Base-by-base conservation (phyloP, 2,888 invertebrate species). In the Clunio marinus region DNA sequence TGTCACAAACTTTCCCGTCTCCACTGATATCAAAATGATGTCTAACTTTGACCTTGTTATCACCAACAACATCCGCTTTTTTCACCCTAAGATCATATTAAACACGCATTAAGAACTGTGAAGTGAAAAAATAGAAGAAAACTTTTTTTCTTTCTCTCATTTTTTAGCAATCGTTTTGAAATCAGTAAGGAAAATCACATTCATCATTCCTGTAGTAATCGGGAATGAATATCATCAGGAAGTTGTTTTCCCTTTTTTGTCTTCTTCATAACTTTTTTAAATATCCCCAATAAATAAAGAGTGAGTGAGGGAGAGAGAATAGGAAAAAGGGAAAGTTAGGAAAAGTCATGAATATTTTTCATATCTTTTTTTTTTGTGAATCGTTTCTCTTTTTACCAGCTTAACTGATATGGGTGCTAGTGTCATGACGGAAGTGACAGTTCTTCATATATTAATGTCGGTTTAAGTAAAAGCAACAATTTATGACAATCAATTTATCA, bases 401-500 rank as follows among this genome's bases (percentile, higher is more conserved):
- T n/a, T n/a, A n/a, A n/a, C n/a, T n/a, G 41, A 41, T 15, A 41
- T 2, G 41, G 15, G 41, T n/a, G 41, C 15, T 15, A 10, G 10
- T 13, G 41, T 15, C n/a, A 41, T 41, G 15, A 41, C 41, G 15
- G 41, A 3, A 10, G 41, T 15, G 41, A 41, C 41, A 41, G n/a
- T 41, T 41, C 15, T 41, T n/a, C 41, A 41, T 15, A n/a, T 15
- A 41, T 41, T 15, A 10, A 15, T 41, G 41, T 41, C 41, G 15
- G n/a, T 15, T 41, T 2, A 41, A 41, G 41, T 41, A 15, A 41
- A 41, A 41, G 41, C 41, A 41, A 41, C 41, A 41, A 41, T 41
- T 41, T 41, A 41, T 41, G 41, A 41, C 41, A 41, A 15, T 13
- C 41, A 41, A 41, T 41, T 41, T 41, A 41, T 41, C 41, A 41